A percentile compares a stretch with the other conserved stretches of the same genome.
phyloP scores from a whole-genome alignment of 1,140 invertebrate genomes.

The Pseudachorutes palmiensis region DNA sequence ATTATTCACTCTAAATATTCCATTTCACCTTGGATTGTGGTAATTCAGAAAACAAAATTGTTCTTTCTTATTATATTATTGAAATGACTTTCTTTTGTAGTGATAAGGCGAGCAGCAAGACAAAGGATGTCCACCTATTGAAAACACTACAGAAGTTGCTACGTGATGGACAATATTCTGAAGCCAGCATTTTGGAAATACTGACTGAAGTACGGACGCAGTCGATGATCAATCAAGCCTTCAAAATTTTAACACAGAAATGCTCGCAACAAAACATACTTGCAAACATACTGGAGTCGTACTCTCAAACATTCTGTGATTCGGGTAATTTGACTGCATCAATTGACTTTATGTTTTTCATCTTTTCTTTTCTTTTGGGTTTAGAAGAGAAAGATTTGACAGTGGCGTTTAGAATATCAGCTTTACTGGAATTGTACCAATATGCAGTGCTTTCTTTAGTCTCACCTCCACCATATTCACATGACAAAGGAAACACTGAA shows the following conservation, averaged over 20 bases:
- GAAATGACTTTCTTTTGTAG: too few species aligned
- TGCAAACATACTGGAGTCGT: conserved; percentile 40
- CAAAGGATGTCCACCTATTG: conserved; percentile 76
- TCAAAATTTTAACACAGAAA: conserved; percentile 60
- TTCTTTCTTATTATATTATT: conserved; percentile 2
- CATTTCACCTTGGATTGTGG: conserved; percentile 78
- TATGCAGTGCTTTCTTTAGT: conserved; percentile 11
- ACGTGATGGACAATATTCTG: conserved; percentile 50
- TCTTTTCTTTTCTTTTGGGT: not conserved
- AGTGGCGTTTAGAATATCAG: conserved; percentile 23
- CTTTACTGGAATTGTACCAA: conserved; percentile 30
- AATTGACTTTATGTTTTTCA: not conserved
- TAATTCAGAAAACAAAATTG: conserved; percentile 31
- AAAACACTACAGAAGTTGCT: conserved; percentile 65
- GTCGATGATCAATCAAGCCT: conserved; percentile 59
- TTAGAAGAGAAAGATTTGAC: conserved; percentile 30
- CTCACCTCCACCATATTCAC: conserved; percentile 25
- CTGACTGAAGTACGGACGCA: conserved; percentile 60
- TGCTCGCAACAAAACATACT: conserved; percentile 52
- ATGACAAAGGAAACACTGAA: conserved; percentile 4
- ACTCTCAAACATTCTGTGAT: conserved; percentile 47
- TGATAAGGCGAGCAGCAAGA: conserved; percentile 74
- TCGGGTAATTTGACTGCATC: conserved; percentile 40
- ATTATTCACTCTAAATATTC: conserved; percentile 71
- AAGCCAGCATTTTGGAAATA: conserved; percentile 46